Base-by-base conservation (phyloP, 1,140 invertebrate species). In the Saccostrea echinata region DNA sequence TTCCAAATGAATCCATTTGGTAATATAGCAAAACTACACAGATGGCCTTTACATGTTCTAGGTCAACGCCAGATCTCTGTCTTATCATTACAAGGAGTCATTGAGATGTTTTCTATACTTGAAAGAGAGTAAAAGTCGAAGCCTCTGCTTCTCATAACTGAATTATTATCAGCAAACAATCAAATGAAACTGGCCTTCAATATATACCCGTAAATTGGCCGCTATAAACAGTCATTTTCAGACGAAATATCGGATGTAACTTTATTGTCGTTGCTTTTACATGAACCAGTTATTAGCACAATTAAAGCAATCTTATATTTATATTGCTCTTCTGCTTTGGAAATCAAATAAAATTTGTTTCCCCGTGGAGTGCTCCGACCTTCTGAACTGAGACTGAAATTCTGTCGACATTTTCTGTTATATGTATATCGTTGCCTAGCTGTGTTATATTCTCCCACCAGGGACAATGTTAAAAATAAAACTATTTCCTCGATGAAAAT, bases 81-180 rank as follows among this genome's bases (percentile, higher is more conserved):
- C 27, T 11, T 76, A 76, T 76, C 68, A 76, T 12, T 33, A 11
- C 3, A 27, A 76, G 11, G 27, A 12, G 68, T 30, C 27, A 27
- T 76, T 76, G 68, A 76, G 27, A 30, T 76, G 13, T 27, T 76
- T 76, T 76, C 9, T 18, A 11, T 27, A 76, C 68, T 76, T 76
- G 24, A 76, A 76, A 76, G 68, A 30, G 27, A 76, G 68, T 18
- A 76, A 76, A 33, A 76, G 68, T 76, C 11, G 27, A 76, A 30
- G 8, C 27, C 27, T 16, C 13, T 33, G 27, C 27, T 76, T 30
- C 68, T 12, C 27, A 27, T 18, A 76, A 33, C 11, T 9, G 30
- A 24, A 76, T 76, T 76, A 76, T 16, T 76, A 76, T 76, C 68
- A 27, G 27, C 68, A 30, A 76, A 76, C 68, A 16, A 76, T 76